Evolutionary conservation across 2,797 vertebrate species (phyloP), one percentile per base, ranked within the genome.

Genomic region (Gymnothorax javanicus): DNA sequence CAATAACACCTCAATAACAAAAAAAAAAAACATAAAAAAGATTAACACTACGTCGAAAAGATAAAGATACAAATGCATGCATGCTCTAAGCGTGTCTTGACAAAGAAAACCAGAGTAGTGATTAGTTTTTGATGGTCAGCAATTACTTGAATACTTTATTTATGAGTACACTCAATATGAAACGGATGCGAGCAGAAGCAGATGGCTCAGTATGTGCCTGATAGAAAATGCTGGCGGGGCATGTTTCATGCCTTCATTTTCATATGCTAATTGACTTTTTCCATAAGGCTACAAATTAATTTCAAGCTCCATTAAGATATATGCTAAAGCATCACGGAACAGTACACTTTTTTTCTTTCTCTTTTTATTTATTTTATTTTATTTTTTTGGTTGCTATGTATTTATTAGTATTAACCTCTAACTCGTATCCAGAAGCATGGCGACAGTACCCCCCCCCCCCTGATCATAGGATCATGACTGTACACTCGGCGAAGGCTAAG

Each of bases 201-300:
- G 20, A 50, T 79, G 50, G 13, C 5, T n/a, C 17, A 50, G 50
- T 5, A 50, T 52, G 15, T 54, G 43, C 50, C 43, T 50, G 20
- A 52, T 54, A 50, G 43, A 23, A n/a, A 20, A n/a, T 79, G 75
- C 20, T 25, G 27, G 2, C 23, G n/a, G 67, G 27, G 13, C 23
- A 71, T 7, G 2, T 71, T 23, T 50, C 43, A 23, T 27, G 50
- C 15, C 75, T 79, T 79, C 75, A 79, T 79, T 79, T 79, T 79
- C 75, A 79, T 23, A 79, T 8, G 9, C 43, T 79, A 79, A 79
- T 79, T 79, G 75, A 79, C 50, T 79, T 79, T 79, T 79, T 79
- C 75, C 75, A 54, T 17, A 79, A 54, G 75, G 54, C 75, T 20
- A 52, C 75, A 79, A 54, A 79, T 54, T 79, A 79, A 79, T 79